These are phyloP conservation scores for Clistopyga incitator DNA, from an alignment of 2,888 invertebrate genomes.

Conservation along the genomic window DNA sequence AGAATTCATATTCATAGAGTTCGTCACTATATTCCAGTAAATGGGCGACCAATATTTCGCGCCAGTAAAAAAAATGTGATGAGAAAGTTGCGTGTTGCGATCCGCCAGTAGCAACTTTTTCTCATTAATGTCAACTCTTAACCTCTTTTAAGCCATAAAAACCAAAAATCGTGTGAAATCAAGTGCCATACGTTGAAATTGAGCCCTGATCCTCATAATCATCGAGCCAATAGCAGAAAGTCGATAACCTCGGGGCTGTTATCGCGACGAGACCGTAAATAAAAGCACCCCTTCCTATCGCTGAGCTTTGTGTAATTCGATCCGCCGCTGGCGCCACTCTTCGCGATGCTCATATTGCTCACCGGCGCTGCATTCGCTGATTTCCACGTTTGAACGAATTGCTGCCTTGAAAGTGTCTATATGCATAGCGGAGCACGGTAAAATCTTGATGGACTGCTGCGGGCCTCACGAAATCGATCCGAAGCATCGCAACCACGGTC, in stretches of 20 bases:
- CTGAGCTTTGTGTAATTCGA: slow-evolving; percentile 1
- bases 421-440: background rate
- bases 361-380: background rate
- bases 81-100: no score
- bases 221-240: background rate
- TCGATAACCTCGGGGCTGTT: slow-evolving; percentile 21
- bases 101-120: no score
- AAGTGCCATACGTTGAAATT: no score
- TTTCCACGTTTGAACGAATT: slow-evolving; percentile 6
- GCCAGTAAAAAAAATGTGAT: no score
- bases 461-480: slow-evolving; percentile 6
- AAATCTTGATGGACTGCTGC: slow-evolving; percentile 26
- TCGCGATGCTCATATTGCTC: background rate
- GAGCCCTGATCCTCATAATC: background rate
- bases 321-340: background rate
- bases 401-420: background rate
- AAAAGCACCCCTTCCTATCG: slow-evolving; percentile 4
- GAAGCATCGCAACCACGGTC: background rate
- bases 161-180: background rate
- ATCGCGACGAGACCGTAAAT: slow-evolving; percentile 21
- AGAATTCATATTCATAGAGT: no score
- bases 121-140: no score
- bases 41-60: no score
- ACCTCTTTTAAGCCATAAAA: background rate
- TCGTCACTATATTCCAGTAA: no score